phyloP scores from a whole-genome alignment of 2,797 vertebrate species.

The Xiphorhynchus erythropygius region DNA sequence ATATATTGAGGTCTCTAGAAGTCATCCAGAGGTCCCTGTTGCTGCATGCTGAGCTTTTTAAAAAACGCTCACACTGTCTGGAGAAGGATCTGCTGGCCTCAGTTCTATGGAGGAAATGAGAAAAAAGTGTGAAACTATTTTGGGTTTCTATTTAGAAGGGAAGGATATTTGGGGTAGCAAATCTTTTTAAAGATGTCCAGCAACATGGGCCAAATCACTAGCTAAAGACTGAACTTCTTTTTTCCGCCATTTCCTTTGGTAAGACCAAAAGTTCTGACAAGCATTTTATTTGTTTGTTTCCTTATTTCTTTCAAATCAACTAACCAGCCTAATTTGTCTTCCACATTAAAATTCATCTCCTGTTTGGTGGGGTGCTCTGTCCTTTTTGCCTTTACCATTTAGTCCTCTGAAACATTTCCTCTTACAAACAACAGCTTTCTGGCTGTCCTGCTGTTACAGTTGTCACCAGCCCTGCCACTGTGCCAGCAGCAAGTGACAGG shows the following conservation, averaged over 20 bases:
- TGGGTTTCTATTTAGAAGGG: not conserved
- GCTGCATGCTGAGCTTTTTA: not conserved
- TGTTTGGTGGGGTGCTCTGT: not conserved
- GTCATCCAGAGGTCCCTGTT: not conserved
- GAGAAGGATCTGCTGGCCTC: not conserved
- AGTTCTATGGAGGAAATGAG: not conserved
- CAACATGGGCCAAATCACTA: not conserved
- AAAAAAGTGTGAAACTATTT: not conserved
- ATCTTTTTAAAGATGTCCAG: slow-evolving; percentile 23
- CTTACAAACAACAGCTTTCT: not conserved
- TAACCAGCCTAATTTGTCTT: not conserved
- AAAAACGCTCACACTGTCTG: not conserved
- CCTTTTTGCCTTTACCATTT: not conserved
- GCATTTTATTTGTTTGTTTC: not conserved
- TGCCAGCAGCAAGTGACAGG: not conserved
- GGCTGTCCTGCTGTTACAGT: not conserved
- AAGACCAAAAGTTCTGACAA: not conserved
- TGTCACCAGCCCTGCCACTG: not conserved
- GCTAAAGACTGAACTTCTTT: not conserved
- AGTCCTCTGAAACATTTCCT: not conserved
- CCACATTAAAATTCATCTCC: not conserved
- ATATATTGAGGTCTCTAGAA: not conserved
- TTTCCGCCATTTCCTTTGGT: not conserved
- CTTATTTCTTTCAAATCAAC: not conserved
- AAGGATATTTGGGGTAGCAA: not conserved